Conservation (phyloP, 2,113 vertebrate species). For the Pleuronectes platessa region DNA sequence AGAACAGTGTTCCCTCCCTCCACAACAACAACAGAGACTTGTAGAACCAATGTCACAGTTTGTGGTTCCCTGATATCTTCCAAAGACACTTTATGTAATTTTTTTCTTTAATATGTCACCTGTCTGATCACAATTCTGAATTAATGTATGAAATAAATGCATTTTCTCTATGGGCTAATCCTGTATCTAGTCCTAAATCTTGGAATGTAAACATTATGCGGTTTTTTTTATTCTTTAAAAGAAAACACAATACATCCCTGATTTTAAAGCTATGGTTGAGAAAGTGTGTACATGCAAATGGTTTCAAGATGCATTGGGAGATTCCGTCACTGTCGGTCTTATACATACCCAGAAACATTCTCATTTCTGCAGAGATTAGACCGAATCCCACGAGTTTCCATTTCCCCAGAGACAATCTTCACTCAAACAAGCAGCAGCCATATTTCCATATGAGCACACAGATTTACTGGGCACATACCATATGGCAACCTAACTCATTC, state of each 20-base stretch:
- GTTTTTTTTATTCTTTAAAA: background rate
- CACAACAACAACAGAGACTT: no score
- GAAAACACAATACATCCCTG: background rate
- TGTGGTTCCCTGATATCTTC: no score
- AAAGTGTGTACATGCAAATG: conserved; percentile 39
- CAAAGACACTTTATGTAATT: no score
- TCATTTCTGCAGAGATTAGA: background rate
- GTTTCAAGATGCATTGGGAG: conserved; percentile 29
- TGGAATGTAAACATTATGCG: no score
- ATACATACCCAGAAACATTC: background rate
- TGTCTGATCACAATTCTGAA: no score
- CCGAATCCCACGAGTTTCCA: background rate
- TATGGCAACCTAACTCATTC: conserved; percentile 2
- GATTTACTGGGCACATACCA: conserved; percentile 4
- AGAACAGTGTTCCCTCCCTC: no score
- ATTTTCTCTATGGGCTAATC: no score
- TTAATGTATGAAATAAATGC: no score
- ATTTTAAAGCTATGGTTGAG: conserved; percentile 21
- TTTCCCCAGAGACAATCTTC: background rate
- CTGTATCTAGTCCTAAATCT: no score
- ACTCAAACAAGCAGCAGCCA: background rate
- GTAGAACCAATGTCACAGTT: no score
- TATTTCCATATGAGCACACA: conserved; percentile 12
- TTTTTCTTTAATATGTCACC: no score
- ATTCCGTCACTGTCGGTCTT: conserved; percentile 28